These are phyloP conservation scores for Phylloscopus trochilus DNA, from an alignment of 2,113 vertebrate species.

Conservation along the genomic window DNA sequence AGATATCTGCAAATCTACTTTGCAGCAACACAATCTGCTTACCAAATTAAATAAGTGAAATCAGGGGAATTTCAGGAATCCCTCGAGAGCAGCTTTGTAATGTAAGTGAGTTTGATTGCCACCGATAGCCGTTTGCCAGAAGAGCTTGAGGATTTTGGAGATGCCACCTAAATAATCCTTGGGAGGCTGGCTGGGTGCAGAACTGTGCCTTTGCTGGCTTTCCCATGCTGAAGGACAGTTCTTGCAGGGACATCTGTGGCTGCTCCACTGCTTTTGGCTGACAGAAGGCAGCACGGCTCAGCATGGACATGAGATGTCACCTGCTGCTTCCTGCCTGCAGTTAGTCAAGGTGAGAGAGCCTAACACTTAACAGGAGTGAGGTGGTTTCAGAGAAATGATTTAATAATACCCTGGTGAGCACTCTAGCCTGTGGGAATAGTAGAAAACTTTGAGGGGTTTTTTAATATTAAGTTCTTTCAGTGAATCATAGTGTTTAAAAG, in stretches of 20 bases:
- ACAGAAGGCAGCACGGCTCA: not conserved
- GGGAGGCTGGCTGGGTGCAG: not conserved
- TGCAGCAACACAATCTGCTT: constrained; percentile 11
- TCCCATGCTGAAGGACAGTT: not conserved
- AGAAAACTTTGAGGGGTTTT: not conserved
- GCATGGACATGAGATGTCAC: not conserved
- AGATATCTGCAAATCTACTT: not conserved
- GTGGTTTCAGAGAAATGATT: not conserved
- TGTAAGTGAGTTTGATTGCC: not conserved
- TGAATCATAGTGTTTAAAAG: not conserved
- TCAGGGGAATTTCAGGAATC: not conserved
- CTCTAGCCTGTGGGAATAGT: not conserved
- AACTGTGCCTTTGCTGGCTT: not conserved
- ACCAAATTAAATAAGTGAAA: constrained; percentile 23
- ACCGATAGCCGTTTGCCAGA: not conserved
- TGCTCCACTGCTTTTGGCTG: not conserved
- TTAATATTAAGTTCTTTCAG: not conserved
- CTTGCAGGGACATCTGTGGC: not conserved
- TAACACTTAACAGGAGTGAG: not conserved
- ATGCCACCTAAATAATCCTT: not conserved
- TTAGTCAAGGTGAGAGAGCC: not conserved
- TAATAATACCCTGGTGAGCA: not conserved
- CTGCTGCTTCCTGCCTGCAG: not conserved
- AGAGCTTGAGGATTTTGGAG: not conserved
- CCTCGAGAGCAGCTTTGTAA: not conserved